phyloP scores from a whole-genome alignment of 2,113 vertebrate genomes.

The Manacus vitellinus region DNA sequence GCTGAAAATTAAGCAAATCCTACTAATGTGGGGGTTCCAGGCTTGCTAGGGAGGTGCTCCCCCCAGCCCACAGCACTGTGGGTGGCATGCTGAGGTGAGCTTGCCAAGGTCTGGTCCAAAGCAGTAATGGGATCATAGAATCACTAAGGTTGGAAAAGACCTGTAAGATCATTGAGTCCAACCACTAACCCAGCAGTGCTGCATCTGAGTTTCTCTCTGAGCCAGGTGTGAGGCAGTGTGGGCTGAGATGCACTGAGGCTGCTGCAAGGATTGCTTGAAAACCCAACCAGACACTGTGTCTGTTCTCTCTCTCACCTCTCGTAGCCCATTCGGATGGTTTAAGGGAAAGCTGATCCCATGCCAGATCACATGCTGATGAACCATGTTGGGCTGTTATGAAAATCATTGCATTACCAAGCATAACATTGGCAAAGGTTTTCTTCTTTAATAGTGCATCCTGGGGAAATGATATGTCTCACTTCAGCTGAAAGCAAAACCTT shows the following conservation, averaged over 20 bases:
- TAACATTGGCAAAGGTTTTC: constrained; percentile 34
- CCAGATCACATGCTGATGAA: constrained; percentile 33
- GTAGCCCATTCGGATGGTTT: background rate
- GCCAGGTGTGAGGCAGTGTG: accelerated
- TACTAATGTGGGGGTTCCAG: accelerated
- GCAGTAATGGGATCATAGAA: accelerated
- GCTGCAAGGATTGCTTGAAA: background rate
- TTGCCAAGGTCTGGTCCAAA: background rate
- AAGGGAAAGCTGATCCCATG: background rate
- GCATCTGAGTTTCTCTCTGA: accelerated
- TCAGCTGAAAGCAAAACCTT: background rate
- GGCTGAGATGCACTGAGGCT: background rate
- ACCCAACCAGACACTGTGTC: background rate
- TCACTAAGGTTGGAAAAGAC: background rate
- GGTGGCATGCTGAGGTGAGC: accelerated
- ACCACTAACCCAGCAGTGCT: background rate
- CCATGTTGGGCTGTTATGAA: constrained; percentile 33
- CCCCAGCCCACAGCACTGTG: accelerated
- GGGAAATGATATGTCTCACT: background rate
- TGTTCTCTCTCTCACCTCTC: background rate
- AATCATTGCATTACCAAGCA: constrained; percentile 12
- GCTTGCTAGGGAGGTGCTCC: background rate
- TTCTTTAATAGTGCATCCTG: constrained; percentile 1
- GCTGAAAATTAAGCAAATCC: background rate
- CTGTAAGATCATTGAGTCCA: accelerated